These are phyloP conservation scores for Baccha elongata DNA, from an alignment of 2,888 invertebrate species.

Conservation along the genomic window DNA sequence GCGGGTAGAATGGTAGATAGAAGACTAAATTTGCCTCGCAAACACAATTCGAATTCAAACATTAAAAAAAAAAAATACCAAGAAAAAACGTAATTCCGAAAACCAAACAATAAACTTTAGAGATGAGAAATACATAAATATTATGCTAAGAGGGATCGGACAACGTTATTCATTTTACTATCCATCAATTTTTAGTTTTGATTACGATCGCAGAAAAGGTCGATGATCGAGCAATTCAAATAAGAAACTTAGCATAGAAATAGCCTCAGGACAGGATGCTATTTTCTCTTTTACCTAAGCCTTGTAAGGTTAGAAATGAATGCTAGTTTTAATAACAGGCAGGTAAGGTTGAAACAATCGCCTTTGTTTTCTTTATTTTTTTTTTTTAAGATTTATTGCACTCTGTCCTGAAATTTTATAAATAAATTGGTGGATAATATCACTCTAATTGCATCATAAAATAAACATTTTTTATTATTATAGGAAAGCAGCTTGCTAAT, in stretches of 20 bases:
- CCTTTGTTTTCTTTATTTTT: neutral
- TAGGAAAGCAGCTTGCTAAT: neutral
- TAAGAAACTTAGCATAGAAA: slow-evolving; percentile 30
- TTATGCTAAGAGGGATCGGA: slow-evolving; percentile 21
- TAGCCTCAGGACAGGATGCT: neutral
- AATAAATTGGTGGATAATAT: neutral
- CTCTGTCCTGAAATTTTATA: neutral
- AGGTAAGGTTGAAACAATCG: no score
- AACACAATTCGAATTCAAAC: slow-evolving; percentile 48
- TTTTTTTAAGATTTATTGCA: neutral
- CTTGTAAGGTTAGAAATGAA: neutral
- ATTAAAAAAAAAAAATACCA: slow-evolving; percentile 22
- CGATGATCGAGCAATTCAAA: slow-evolving; percentile 51
- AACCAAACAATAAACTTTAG: neutral
- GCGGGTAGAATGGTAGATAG: slow-evolving; percentile 12
- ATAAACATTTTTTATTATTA: neutral
- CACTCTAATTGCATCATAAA: slow-evolving; percentile 39
- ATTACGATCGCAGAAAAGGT: slow-evolving; percentile 53
- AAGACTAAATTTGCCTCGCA: slow-evolving; percentile 50
- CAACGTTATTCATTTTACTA: slow-evolving; percentile 43
- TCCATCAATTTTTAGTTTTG: slow-evolving; percentile 43
- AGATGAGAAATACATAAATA: slow-evolving; percentile 10
- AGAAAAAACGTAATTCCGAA: slow-evolving; percentile 18
- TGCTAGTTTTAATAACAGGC: no score
- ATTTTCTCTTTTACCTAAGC: neutral